These are phyloP conservation scores for Heliconius nattereri DNA, from an alignment of 1,140 invertebrate genomes.

Conservation along the genomic window DNA sequence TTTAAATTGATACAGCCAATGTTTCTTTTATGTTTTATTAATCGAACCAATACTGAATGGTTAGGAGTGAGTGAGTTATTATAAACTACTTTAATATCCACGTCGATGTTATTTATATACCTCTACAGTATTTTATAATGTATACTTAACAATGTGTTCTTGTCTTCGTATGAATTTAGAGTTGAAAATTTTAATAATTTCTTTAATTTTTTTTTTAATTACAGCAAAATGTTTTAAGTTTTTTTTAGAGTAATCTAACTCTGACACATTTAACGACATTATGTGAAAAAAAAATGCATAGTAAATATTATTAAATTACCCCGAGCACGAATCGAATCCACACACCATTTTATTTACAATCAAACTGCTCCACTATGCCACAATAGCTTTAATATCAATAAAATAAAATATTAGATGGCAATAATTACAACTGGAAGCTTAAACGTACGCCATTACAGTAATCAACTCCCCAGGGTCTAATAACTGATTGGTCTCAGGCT, in stretches of 20 bases:
- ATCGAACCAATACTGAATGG: not conserved
- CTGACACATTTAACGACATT: not conserved
- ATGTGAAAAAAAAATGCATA: not conserved
- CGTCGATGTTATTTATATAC: too few species aligned
- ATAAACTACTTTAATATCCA: not conserved
- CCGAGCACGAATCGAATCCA: not conserved
- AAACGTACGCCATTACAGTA: constrained; percentile 1
- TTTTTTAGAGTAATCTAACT: too few species aligned
- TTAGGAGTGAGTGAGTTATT: not conserved
- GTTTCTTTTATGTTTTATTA: not conserved
- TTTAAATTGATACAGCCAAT: constrained; percentile 4
- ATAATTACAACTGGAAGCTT: constrained; percentile 4
- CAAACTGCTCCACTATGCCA: not conserved
- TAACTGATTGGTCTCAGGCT: constrained; percentile 72
- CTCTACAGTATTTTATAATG: too few species aligned
- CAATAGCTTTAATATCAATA: not conserved
- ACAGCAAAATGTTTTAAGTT: too few species aligned
- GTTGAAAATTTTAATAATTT: too few species aligned
- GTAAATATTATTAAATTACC: not conserved
- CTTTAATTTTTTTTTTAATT: too few species aligned
- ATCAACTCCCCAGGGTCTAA: constrained; percentile 57
- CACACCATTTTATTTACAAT: not conserved
- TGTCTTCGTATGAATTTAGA: too few species aligned
- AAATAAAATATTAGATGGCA: not conserved
- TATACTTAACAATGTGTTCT: too few species aligned